These are phyloP conservation scores for Manduca sexta DNA, from an alignment of 1,140 invertebrate species.

Conservation along the genomic window DNA sequence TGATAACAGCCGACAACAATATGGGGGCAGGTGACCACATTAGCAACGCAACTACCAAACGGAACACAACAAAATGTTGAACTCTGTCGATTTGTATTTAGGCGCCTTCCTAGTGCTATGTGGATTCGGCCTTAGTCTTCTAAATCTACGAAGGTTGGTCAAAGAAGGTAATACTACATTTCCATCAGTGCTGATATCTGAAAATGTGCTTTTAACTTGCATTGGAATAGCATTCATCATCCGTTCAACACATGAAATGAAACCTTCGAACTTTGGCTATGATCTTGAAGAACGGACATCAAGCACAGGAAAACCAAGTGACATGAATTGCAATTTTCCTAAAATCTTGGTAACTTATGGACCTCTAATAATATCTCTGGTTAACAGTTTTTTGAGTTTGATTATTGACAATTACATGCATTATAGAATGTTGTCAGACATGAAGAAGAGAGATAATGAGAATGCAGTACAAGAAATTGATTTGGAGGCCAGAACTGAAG, in stretches of 20 bases:
- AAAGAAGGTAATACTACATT: constrained; percentile 27
- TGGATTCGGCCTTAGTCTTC: constrained; percentile 49
- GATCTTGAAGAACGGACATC: constrained; percentile 34
- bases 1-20: constrained; percentile 40
- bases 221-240: constrained; percentile 55
- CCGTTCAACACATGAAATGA: constrained; percentile 33
- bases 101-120: constrained; percentile 49
- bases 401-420: constrained; percentile 63
- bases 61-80: constrained; percentile 31
- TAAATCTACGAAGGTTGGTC: constrained; percentile 47
- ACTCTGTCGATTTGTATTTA: constrained; percentile 45
- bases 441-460: constrained; percentile 38
- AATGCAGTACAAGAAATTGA: constrained; percentile 36
- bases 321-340: constrained; percentile 36
- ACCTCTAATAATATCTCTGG: constrained; percentile 51
- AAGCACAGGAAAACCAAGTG: constrained; percentile 8
- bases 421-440: constrained; percentile 42
- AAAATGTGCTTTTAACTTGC: constrained; percentile 52
- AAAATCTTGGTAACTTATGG: constrained; percentile 53
- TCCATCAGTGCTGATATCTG: constrained; percentile 44
- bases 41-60: neutral
- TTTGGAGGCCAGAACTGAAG: constrained; percentile 15
- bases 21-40: constrained; percentile 39
- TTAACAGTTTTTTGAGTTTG: constrained; percentile 58
- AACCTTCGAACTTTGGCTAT: constrained; percentile 24